Percentiles rank a stretch among this genome's conserved stretches.
These are phyloP conservation scores for Entomobrya proxima DNA, from an alignment of 2,888 invertebrate genomes.

Conservation along the genomic window DNA sequence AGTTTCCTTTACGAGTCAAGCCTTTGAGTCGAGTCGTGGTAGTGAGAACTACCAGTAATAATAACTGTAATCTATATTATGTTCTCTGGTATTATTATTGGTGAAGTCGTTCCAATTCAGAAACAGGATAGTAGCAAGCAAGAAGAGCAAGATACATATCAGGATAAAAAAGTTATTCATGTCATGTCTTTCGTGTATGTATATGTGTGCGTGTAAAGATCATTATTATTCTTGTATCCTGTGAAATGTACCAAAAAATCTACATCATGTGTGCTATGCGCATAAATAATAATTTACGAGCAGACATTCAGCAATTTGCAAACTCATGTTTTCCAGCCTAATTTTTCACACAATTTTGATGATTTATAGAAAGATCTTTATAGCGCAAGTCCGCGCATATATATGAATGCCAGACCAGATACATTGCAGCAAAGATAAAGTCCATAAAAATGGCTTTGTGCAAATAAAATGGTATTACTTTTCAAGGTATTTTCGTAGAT, in stretches of 20 bases:
- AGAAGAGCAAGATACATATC: too few relatives aligned
- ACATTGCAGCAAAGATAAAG: too few relatives aligned
- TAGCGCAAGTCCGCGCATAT: background rate
- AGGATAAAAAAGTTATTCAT: constrained; percentile 5
- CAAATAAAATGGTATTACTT: background rate
- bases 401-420: background rate
- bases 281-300: constrained; percentile 63
- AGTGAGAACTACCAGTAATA: background rate
- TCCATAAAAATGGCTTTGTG: background rate
- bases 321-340: constrained; percentile 53
- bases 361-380: constrained; percentile 26
- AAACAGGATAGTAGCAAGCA: background rate
- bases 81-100: background rate
- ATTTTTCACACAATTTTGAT: constrained; percentile 60
- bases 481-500: too few relatives aligned
- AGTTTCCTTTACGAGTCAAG: constrained; percentile 23
- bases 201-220: background rate
- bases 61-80: constrained; percentile 3
- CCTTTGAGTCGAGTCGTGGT: background rate
- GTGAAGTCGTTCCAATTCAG: constrained; percentile 48
- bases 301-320: constrained; percentile 49
- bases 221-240: background rate
- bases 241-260: constrained; percentile 52
- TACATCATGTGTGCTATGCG: constrained; percentile 22
- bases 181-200: background rate